Percentiles rank a stretch among this genome's conserved stretches.
Conservation (phyloP, 1,140 invertebrate species). For the Triops cancriformis region DNA sequence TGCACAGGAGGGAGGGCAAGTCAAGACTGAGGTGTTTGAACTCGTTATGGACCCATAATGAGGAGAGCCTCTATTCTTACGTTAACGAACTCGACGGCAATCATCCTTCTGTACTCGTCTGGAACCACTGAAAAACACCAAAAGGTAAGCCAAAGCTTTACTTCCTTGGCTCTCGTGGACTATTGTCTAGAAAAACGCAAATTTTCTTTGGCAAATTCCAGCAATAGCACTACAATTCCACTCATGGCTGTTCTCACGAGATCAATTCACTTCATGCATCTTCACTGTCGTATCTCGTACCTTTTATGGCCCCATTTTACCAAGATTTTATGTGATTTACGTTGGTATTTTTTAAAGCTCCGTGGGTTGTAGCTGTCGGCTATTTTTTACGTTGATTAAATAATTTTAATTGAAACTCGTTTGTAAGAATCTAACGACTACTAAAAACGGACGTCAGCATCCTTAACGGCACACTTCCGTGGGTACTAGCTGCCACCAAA, state of each 20-base stretch:
- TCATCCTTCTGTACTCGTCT: not conserved
- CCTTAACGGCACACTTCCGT: not conserved
- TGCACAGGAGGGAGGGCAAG: not conserved
- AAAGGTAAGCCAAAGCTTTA: not conserved
- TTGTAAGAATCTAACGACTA: not conserved
- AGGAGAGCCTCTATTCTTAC: constrained; percentile 5
- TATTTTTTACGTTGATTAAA: not conserved
- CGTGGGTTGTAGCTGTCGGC: not conserved
- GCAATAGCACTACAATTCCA: not conserved
- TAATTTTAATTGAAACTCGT: not conserved
- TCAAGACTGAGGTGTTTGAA: constrained; percentile 6
- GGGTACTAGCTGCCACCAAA: not conserved
- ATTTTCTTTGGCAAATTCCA: not conserved
- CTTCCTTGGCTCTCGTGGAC: not conserved
- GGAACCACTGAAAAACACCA: not conserved
- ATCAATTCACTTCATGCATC: not conserved
- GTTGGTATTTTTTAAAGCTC: no score
- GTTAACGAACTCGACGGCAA: constrained; percentile 9
- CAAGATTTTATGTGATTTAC: no score
- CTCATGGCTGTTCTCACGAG: not conserved
- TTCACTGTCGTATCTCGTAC: not conserved
- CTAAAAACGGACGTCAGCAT: not conserved
- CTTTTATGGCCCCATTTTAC: not conserved
- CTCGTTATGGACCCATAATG: constrained; percentile 3
- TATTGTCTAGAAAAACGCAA: no score